phyloP scores from a whole-genome alignment of 2,797 vertebrate species.

The Amblyopsis hoosieri region DNA sequence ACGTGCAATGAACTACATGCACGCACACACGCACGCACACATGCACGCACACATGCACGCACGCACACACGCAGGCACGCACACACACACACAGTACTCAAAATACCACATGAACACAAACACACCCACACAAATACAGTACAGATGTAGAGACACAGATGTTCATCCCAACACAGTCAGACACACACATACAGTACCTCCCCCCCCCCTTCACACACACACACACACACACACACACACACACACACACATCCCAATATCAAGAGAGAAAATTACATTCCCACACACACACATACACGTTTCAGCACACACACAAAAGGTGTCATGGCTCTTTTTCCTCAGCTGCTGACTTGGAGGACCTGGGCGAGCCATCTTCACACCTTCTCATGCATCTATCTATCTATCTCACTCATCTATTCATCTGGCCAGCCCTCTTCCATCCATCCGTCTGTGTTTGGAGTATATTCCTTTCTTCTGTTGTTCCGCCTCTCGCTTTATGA shows the following conservation, averaged over 20 bases:
- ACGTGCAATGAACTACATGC: conserved; percentile 20
- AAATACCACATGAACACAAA: conserved; percentile 4
- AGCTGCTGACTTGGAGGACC: conserved; percentile 33
- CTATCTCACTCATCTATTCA: conserved; percentile 58
- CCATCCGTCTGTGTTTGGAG: conserved; percentile 61
- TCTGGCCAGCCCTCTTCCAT: conserved; percentile 29
- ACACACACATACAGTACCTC: conserved; percentile 1
- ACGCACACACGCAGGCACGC: background rate
- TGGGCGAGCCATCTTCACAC: background rate
- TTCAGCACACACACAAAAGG: conserved; percentile 4
- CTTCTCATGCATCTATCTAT: conserved; percentile 39
- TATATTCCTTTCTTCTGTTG: conserved; percentile 59
- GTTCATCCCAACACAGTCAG: background rate
- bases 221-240: background rate
- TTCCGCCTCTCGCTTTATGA: conserved; percentile 56
- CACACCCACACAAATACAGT: conserved; percentile 13
- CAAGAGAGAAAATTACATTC: background rate
- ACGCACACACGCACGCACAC: conserved; percentile 16
- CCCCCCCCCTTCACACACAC: background rate
- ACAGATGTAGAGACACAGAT: background rate
- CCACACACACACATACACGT: conserved; percentile 2
- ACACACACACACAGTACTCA: conserved; percentile 1
- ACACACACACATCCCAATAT: background rate
- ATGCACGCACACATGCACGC: background rate
- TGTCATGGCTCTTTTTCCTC: conserved; percentile 13